Evolutionary conservation across 2,888 invertebrate genomes (phyloP), one percentile per base, ranked within the genome.

Genomic region (Serrognathus titanus): DNA sequence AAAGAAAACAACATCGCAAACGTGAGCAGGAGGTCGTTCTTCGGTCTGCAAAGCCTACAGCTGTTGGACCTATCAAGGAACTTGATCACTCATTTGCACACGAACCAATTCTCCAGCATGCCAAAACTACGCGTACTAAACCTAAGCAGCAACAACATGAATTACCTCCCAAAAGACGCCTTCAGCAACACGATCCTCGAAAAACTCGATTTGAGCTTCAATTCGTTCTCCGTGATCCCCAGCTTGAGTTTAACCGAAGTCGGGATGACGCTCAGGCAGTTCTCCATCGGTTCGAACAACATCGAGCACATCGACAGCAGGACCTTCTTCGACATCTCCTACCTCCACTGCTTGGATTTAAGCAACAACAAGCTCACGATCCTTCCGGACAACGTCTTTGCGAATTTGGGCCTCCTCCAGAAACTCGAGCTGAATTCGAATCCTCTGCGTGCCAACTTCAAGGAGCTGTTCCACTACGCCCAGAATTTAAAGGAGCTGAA

Each of bases 221-320:
- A 94, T 71, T 87, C 86, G 64, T 85, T 94, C 66, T 84, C 87
- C 2, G 83, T 89, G 11, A 87, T 92, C 72, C 93, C 93, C 0
- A 88, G 88, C 35, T 82, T 86, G 20, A 88, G 90, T 13, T 82
- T 93, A 58, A 83, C 87, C 0, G 90, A 90, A 74, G 85, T 92
- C 13, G 91, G 91, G 3, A 86, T 88, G 67, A 91, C 92, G 0
- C 76, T 94, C 58, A 81, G 92, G 50, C 86, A 87, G 72, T 82
- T 94, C 57, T 89, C 92, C 70, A 81, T 94, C 71, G 86, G 89
- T 0, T 82, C 85, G 62, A 94, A 94, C 74, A 86, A 83, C 62
- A 82, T 95, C 62, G 93, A 94, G 73, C 92, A 92, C 73, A 81
- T 94, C 64, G 94, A 94, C 75, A 89, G 90, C 65, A 92, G 90